Evolutionary conservation across 2,888 invertebrate species (phyloP).

Genomic region (Dioctria rufipes): DNA sequence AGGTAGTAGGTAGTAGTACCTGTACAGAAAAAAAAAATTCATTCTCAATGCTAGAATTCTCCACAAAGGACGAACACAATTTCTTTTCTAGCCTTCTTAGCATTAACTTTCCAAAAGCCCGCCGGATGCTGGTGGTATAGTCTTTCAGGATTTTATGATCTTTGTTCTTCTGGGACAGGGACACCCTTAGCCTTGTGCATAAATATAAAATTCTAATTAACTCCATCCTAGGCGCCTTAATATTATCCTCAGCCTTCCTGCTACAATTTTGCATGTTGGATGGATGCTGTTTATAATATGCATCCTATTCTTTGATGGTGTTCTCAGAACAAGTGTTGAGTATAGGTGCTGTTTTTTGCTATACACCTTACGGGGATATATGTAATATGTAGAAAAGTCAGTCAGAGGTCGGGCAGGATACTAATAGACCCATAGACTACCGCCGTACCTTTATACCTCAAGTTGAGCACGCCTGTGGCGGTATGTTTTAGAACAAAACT

Average conservation of each 20-base stretch:
- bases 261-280: conserved; percentile 51
- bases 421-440: no score
- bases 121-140: not conserved
- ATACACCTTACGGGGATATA: not conserved
- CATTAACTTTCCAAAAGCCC: conserved; percentile 21
- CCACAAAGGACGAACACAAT: conserved; percentile 43
- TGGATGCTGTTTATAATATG: not conserved
- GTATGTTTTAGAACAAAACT: conserved; percentile 45
- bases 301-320: conserved; percentile 44
- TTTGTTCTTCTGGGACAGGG: conserved; percentile 8
- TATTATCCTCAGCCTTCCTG: conserved; percentile 25
- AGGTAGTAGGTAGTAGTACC: no score
- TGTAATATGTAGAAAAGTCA: no score
- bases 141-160: not conserved
- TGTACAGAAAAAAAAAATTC: not conserved
- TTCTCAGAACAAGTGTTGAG: conserved; percentile 21
- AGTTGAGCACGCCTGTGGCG: not conserved
- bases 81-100: conserved; percentile 32
- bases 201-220: conserved; percentile 54
- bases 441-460: no score
- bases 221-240: conserved; percentile 48
- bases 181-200: not conserved
- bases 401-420: no score
- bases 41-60: conserved; percentile 27
- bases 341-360: conserved; percentile 16